phyloP scores from a whole-genome alignment of 2,888 invertebrate genomes.

The Bugula neritina region DNA sequence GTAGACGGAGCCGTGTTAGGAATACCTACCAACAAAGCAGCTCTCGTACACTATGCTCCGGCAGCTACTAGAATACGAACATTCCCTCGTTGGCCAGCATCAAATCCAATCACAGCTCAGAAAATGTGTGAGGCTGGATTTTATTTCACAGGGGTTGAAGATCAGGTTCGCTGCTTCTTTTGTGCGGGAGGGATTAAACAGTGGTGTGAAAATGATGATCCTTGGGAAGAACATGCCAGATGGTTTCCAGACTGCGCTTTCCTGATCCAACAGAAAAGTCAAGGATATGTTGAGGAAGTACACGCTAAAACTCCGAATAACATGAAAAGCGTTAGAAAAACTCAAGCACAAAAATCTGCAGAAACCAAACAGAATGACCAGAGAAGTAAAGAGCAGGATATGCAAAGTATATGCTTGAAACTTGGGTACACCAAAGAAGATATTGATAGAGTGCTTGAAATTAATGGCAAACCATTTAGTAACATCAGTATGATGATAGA shows the following conservation, averaged over 20 bases:
- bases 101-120: slow-evolving; percentile 53
- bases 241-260: slow-evolving; percentile 84
- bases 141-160: slow-evolving; percentile 78
- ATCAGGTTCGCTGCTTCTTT: slow-evolving; percentile 84
- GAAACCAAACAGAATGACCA: neutral
- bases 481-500: neutral
- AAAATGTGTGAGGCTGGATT: slow-evolving; percentile 83
- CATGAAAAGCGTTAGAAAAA: neutral
- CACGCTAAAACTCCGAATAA: slow-evolving; percentile 3
- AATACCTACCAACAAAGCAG: neutral
- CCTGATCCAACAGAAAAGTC: slow-evolving; percentile 73
- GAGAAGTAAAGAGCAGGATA: neutral
- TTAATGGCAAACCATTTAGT: neutral
- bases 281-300: slow-evolving; percentile 52
- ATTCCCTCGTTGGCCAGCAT: slow-evolving; percentile 2
- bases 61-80: slow-evolving; percentile 12
- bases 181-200: slow-evolving; percentile 89
- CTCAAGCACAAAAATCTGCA: neutral
- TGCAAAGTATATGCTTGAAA: neutral
- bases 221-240: slow-evolving; percentile 88
- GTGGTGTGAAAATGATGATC: slow-evolving; percentile 84
- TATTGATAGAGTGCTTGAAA: neutral
- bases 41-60: slow-evolving; percentile 3
- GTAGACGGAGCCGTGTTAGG: neutral
- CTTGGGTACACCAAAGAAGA: neutral